phyloP scores from a whole-genome alignment of 2,113 vertebrate genomes.

The Pavo muticus region DNA sequence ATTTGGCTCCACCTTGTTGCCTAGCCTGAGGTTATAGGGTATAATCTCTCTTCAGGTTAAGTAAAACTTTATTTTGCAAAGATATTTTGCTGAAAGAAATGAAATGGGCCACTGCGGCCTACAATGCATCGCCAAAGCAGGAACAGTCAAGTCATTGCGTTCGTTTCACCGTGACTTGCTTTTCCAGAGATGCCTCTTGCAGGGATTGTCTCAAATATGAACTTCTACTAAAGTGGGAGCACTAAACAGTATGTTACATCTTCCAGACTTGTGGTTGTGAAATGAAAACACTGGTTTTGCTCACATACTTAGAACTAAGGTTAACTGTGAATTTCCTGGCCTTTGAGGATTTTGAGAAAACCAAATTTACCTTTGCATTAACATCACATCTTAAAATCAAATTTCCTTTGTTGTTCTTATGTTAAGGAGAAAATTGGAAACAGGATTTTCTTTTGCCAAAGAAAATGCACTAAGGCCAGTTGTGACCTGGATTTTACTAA shows the following conservation, averaged over 20 bases:
- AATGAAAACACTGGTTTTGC: not conserved
- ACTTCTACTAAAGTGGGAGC: not conserved
- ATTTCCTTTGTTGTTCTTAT: slow-evolving; percentile 14
- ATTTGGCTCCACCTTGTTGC: not conserved
- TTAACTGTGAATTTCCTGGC: not conserved
- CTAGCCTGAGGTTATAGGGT: not conserved
- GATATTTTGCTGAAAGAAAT: not conserved
- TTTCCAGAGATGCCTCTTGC: not conserved
- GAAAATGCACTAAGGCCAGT: not conserved
- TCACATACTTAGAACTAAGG: not conserved
- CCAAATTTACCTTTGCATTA: slow-evolving; percentile 20
- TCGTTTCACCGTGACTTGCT: not conserved
- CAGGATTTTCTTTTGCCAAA: not conserved
- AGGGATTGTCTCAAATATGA: not conserved
- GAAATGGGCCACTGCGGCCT: not conserved
- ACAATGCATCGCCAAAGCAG: not conserved
- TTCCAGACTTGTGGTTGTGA: not conserved
- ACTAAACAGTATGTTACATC: not conserved
- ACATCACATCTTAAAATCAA: not conserved
- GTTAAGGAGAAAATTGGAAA: not conserved
- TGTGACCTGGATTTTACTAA: not conserved
- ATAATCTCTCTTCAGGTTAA: not conserved
- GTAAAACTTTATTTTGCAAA: not conserved
- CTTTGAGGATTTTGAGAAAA: not conserved
- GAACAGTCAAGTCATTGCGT: not conserved